Base-by-base conservation (phyloP, 2,888 invertebrate genomes). In the Tetragnatha montana region DNA sequence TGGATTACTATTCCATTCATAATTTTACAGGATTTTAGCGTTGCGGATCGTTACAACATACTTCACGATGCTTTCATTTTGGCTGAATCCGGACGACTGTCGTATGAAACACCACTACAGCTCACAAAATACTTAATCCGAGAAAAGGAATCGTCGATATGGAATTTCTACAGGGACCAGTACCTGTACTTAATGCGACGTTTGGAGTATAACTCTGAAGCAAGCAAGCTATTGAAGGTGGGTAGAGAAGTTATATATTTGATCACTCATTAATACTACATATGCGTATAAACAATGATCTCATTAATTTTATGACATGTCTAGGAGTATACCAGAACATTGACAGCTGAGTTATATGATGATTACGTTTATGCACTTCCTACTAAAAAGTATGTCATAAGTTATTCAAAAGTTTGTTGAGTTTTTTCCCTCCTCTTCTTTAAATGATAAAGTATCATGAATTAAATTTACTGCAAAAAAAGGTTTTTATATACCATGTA, bases 31-130 rank as follows among this genome's bases (percentile, higher is more conserved):
- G 70, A 17, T 8, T 76, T 90, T 7, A 21, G 47, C 7, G 87
- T 80, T 8, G 76, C 74, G 6, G 88, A 91, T 68, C 91, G 91
- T 12, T 85, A 83, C 60, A 91, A 91, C 22, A 71, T 91, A 8
- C 68, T 91, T 6, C 82, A 81, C 73, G 91, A 91, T 70, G 88
- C 91, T 14, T 91, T 91, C 10, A 14, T 86, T 8, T 49, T 91
- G 69, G 88, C 91, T 14, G 84, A 87, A 70, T 81, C 88, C 3
- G 86, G 76, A 3, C 71, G 88, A 2, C 47, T 91, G 12, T 49
- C 51, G 0, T 88, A 86, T 49, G 83, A 83, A 8, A 69, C 85
- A 8, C 81, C 91, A 8, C 22, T 91, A n/a, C 73, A 85, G 12
- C 50, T 91, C 14, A 87, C 91, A 0, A 88, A 73, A 22, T 91